Evolutionary conservation across 2,113 vertebrate species (phyloP).

Genomic region (Solenodon paradoxus): DNA sequence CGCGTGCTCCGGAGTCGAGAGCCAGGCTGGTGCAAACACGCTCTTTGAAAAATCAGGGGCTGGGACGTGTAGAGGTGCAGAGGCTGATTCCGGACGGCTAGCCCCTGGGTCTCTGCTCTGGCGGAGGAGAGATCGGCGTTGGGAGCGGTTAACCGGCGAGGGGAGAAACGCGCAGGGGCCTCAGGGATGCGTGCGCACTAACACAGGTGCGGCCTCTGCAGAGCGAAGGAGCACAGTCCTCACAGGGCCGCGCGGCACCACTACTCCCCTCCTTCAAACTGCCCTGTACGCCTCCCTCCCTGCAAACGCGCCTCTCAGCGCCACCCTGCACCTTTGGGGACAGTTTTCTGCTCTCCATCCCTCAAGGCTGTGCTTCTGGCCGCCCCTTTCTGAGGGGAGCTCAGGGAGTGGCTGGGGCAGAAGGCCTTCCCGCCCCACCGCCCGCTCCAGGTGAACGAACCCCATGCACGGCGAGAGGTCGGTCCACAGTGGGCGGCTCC

Average conservation of each 20-base stretch:
- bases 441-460: no score
- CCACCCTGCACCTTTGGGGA: neutral
- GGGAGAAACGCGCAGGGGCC: no score
- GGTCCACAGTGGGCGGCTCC: no score
- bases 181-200: no score
- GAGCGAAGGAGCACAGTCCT: neutral
- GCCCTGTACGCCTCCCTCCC: neutral
- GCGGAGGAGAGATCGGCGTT: neutral
- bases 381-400: neutral
- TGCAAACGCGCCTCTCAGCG: neutral
- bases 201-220: neutral
- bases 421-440: neutral
- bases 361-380: neutral
- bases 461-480: no score
- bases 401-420: constrained; percentile 14
- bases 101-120: neutral
- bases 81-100: neutral
- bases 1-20: neutral
- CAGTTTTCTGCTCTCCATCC: neutral
- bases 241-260: no score
- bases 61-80: no score
- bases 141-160: no score
- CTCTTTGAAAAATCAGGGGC: neutral
- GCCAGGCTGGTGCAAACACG: neutral
- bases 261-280: neutral